phyloP scores from a whole-genome alignment of 2,113 vertebrate genomes.

The Tyto alba region DNA sequence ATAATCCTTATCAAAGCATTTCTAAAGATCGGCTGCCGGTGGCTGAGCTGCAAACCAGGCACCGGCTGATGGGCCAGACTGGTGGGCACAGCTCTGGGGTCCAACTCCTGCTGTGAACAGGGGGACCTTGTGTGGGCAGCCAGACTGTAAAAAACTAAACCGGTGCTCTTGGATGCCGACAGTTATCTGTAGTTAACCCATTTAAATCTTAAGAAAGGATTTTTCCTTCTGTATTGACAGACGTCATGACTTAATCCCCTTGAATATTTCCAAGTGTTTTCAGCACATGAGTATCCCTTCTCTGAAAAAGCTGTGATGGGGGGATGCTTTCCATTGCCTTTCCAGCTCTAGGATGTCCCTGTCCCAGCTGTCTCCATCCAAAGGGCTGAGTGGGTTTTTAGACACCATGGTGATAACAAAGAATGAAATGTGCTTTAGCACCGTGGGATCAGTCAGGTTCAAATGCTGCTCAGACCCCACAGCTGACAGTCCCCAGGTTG shows the following conservation, averaged over 20 bases:
- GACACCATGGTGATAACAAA: accelerated
- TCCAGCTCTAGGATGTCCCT: neutral
- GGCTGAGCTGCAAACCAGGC: neutral
- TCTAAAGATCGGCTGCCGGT: neutral
- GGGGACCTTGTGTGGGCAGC: neutral
- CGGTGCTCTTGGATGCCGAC: neutral
- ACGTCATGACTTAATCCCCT: neutral
- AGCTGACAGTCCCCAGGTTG: neutral
- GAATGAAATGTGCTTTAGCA: neutral
- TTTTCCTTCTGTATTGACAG: neutral
- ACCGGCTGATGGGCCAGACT: neutral
- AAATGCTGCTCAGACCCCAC: neutral
- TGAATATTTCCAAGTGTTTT: neutral
- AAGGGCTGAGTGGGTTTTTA: neutral
- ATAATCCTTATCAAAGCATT: neutral
- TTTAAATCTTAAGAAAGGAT: neutral
- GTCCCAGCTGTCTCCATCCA: neutral
- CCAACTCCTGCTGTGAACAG: neutral
- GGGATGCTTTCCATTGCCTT: neutral
- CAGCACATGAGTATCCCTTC: neutral
- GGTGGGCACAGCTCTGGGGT: neutral
- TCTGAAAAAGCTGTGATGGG: neutral
- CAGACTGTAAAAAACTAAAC: neutral
- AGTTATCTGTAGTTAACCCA: neutral
- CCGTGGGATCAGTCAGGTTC: neutral